Base-by-base conservation (phyloP, 2,113 vertebrate genomes). In the Menidia beryllina region DNA sequence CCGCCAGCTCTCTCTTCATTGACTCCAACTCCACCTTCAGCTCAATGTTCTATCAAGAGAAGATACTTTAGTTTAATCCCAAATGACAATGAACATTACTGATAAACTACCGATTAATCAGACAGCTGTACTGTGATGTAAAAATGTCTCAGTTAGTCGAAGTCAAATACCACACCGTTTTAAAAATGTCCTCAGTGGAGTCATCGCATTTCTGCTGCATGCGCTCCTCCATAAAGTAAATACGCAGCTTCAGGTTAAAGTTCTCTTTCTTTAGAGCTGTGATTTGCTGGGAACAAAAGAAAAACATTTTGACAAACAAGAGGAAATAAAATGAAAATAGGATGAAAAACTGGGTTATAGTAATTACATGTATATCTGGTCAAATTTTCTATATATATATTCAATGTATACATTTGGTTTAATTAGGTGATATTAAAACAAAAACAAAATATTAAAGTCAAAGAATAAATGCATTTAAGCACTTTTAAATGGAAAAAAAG, bases 221-320 rank as follows among this genome's bases (percentile, higher is more conserved):
- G 41, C 94, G 94, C 78, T 98, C 97, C 81, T 99, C 98, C 84
- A 99, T 93, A 84, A 98, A 99, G 89, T 99, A 99, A 68, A 99
- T 99, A 27, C 98, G 96, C 59, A 99, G 95, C 82, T 99, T 99
- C 72, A 99, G 86, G 88, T 97, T 99, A 82, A 99, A 99, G 86
- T 99, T 99, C 72, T 99, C 98, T 82, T 98, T 99, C 90, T 99
- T 98, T 85, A 99, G 81, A 54, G 96, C 97, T 49, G 94, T 96
- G 87, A 99, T 98, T 96, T 98, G 97, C 97, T 99, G 79, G 3
- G 52, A 88, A 77, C 47, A 36, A 64, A 24, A 1, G 10, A 77
- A 51, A 21, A 66, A 54, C 1, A 48, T 17, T 39, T 52, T 3
- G 36, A 58, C 21, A 49, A 3, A 7, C 3, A 54, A 13, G 13